Evolutionary conservation across 2,113 vertebrate species (phyloP), one percentile per base, ranked within the genome.

Genomic region (Centrocercus urophasianus): DNA sequence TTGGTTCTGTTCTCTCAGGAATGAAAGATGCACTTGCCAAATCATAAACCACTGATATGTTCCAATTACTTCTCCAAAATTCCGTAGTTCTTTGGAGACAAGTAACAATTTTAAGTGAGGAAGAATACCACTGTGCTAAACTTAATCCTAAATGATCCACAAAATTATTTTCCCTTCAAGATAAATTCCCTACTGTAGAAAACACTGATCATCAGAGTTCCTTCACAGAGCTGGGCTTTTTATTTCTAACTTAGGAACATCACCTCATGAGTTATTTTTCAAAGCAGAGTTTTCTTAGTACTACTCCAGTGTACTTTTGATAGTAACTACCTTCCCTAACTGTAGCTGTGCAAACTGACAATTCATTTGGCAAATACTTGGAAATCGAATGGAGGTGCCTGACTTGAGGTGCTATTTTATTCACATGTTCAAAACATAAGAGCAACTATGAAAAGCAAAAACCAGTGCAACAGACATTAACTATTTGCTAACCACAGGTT

Each of bases 281-380:
- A 90, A 88, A 40, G 73, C 40, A 86, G 40, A 34, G 36, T 60
- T 50, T 91, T 69, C 57, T 86, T 65, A 63, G 38, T 47, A 38
- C 91, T 64, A 81, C 52, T 52, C 74, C 59, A 67, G 50, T 85
- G 86, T 48, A 43, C 88, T 56, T 71, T 70, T 38, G 20, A 5
- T 4, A 54, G 4, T 50, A 32, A 89, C 2, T 32, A 34, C 24
- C 66, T 74, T 73, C 82, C 88, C 70, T 47, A 72, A 76, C 56
- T 30, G 21, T 56, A 18, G 80, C 60, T 95, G 86, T 96, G 87
- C 91, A 97, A 96, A 97, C 56, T 72, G 91, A 89, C 11, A 25
- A 13, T 65, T 96, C 83, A 74, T 96, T 93, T 96, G 97, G 96
- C 94, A 97, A 96, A 83, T 48, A 42, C 85, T 73, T 86, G 63